Evolutionary conservation across 2,113 vertebrate species (phyloP), one percentile per base, ranked within the genome.

Genomic region (Phalacrocorax brasilianus): DNA sequence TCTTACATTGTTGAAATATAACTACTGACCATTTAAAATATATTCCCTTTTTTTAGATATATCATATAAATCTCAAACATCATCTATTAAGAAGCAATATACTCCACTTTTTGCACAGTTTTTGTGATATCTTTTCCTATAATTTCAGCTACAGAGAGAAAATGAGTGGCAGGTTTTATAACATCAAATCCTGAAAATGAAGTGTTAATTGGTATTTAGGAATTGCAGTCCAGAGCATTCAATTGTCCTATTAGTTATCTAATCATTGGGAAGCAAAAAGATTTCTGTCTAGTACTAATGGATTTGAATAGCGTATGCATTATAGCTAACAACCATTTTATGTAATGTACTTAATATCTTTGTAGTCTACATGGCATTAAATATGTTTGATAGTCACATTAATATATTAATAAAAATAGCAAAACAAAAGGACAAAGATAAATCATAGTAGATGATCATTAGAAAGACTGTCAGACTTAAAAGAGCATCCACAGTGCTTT

Each of bases 111-210:
- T 42, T 68, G 55, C 4, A n/a, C 12, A 55, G 56, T 30, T 84
- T 89, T 91, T 86, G 50, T 66, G 55, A 85, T 20, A 67, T 88
- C 42, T 74, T 85, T 52, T 81, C 45, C 49, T 75, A 9, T 56
- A 23, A 78, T 91, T 87, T 79, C 91, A 93, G n/a, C 74, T 94
- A 82, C 77, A 94, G 74, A 83, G 56, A 81, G 58, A 89, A 96
- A 90, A 87, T 40, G 20, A 87, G 26, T 61, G 82, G 52, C 45
- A 95, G 84, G 50, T 82, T 86, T 94, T 52, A 82, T 72, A 87
- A 89, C n/a, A 94, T 9, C 62, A 84, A 27, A 82, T 80, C 28
- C 53, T 84, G 49, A 89, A 93, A 89, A 91, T 82, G 58, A 91
- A 27, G 58, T 81, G 90, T 91, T 93, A 93, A 77, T 91, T 92